phyloP scores from a whole-genome alignment of 2,113 vertebrate species.

The Calyptommatus sinebrachiatus region DNA sequence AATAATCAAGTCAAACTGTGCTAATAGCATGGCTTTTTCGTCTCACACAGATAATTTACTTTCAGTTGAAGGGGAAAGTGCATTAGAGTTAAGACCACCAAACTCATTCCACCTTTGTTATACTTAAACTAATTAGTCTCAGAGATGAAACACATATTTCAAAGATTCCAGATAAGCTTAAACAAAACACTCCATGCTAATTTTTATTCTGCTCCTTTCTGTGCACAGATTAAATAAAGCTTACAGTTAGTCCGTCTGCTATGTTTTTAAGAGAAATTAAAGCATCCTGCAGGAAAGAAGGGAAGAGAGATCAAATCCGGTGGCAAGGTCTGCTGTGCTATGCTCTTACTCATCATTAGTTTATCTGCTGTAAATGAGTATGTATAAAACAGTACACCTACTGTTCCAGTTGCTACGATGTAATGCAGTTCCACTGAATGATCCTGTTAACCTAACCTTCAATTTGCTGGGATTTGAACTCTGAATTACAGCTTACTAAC shows the following conservation, averaged over 20 bases:
- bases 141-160: slow-evolving; percentile 61
- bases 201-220: slow-evolving; percentile 64
- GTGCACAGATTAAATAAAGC: slow-evolving; percentile 61
- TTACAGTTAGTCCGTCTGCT: slow-evolving; percentile 47
- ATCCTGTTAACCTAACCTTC: slow-evolving; percentile 81
- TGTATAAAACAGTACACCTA: slow-evolving; percentile 70
- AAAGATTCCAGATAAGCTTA: slow-evolving; percentile 66
- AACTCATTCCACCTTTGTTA: slow-evolving; percentile 61
- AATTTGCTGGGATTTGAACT: slow-evolving; percentile 83
- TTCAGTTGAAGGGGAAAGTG: slow-evolving; percentile 50
- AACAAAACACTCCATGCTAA: slow-evolving; percentile 58
- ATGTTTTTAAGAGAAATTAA: slow-evolving; percentile 47
- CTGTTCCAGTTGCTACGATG: slow-evolving; percentile 65
- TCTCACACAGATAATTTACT: slow-evolving; percentile 35
- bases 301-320: slow-evolving; percentile 53
- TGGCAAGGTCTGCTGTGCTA: slow-evolving; percentile 54
- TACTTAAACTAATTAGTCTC: slow-evolving; percentile 62
- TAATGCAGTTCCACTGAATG: slow-evolving; percentile 73
- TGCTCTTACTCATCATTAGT: slow-evolving; percentile 65
- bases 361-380: slow-evolving; percentile 70
- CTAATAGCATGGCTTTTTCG: slow-evolving; percentile 52
- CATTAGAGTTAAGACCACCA: slow-evolving; percentile 62
- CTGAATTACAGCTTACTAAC: slow-evolving; percentile 78
- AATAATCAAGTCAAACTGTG: slow-evolving; percentile 53
- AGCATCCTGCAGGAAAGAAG: slow-evolving; percentile 34